Evolutionary conservation across 2,113 vertebrate species (phyloP).

Genomic region (Callocephalon fimbriatum): DNA sequence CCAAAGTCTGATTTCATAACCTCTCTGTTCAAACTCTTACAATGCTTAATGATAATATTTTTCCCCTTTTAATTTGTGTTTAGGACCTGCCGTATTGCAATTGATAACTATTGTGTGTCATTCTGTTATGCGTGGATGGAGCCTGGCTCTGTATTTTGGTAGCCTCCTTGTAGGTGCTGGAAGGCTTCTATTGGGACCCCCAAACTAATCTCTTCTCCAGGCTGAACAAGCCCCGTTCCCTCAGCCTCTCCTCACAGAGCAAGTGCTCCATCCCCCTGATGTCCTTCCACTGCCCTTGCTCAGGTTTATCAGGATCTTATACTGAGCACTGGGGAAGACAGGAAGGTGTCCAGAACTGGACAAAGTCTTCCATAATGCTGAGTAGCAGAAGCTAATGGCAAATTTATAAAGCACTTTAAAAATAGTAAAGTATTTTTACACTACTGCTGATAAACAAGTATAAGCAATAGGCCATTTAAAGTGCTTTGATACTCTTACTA

Average conservation of each 20-base stretch:
- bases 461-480: not conserved
- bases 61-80: not conserved
- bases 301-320: not conserved
- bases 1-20: not conserved
- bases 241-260: not conserved
- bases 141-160: not conserved
- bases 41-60: not conserved
- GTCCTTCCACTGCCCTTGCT: not conserved
- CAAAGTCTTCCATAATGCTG: not conserved
- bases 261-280: not conserved
- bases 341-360: not conserved
- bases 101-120: not conserved
- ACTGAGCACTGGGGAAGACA: fast-evolving
- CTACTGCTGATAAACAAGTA: not conserved
- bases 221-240: not conserved
- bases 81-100: not conserved
- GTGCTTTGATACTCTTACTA: not conserved
- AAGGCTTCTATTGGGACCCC: not conserved
- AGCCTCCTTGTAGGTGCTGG: not conserved
- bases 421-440: not conserved
- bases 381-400: not conserved
- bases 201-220: not conserved
- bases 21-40: not conserved
- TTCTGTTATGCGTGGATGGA: not conserved
- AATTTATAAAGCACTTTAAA: not conserved